Evolutionary conservation across 2,888 invertebrate genomes (phyloP).

Genomic region (Pterostichus niger): DNA sequence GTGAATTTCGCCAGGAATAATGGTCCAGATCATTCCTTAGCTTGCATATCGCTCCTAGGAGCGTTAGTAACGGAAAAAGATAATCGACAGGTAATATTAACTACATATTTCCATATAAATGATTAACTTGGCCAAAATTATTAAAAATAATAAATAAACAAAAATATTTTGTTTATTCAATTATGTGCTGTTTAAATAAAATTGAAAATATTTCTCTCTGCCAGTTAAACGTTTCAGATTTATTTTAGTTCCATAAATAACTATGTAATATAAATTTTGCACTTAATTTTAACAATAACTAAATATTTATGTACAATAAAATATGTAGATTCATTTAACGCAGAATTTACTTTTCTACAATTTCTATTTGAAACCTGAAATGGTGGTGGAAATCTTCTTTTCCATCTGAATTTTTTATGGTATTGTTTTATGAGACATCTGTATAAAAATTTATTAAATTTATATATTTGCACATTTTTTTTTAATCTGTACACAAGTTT

Average conservation of each 20-base stretch:
- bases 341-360: too few relatives aligned
- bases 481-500: too few relatives aligned
- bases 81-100: conserved; percentile 10
- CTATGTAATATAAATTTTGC: too few relatives aligned
- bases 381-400: background rate
- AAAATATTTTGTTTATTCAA: background rate
- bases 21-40: conserved; percentile 2
- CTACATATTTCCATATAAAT: too few relatives aligned
- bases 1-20: background rate
- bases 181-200: too few relatives aligned
- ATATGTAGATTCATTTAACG: too few relatives aligned
- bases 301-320: too few relatives aligned
- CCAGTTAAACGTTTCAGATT: background rate
- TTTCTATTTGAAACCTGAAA: too few relatives aligned
- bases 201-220: background rate
- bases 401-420: background rate
- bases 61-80: background rate
- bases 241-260: too few relatives aligned
- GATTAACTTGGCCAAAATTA: too few relatives aligned
- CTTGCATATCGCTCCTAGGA: background rate
- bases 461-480: background rate
- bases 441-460: background rate
- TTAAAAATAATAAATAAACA: too few relatives aligned
- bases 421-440: background rate
- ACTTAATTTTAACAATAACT: too few relatives aligned